Evolutionary conservation across 1,140 invertebrate genomes (phyloP).

Genomic region (Zaprionus vittiger): DNA sequence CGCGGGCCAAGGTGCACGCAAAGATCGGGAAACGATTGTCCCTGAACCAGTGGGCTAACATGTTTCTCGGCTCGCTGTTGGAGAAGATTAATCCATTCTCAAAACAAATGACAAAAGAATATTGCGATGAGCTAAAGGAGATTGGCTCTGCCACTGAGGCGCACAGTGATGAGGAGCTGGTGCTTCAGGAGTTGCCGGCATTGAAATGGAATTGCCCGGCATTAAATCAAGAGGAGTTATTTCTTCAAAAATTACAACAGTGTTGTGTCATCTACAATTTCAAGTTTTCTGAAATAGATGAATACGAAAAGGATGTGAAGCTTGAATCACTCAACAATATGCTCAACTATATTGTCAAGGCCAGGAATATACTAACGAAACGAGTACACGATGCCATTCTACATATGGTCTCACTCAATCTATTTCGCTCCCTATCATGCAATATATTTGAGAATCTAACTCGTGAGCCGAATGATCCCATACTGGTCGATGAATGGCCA

Average conservation of each 20-base stretch:
- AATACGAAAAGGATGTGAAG: neutral
- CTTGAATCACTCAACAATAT: neutral
- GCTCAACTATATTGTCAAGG: neutral
- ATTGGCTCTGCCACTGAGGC: neutral
- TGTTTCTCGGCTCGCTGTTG: constrained; percentile 3
- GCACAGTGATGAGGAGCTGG: neutral
- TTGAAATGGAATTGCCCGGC: neutral
- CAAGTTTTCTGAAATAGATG: neutral
- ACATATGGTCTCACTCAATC: constrained; percentile 96
- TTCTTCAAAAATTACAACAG: neutral
- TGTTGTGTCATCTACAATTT: neutral
- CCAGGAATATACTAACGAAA: constrained; percentile 89
- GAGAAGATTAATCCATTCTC: neutral
- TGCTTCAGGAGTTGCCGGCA: neutral
- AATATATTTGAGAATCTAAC: constrained; percentile 99
- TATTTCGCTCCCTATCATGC: constrained; percentile 98
- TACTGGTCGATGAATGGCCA: constrained; percentile 97
- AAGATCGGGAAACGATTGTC: neutral
- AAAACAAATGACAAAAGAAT: neutral
- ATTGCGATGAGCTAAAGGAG: neutral
- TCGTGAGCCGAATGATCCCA: constrained; percentile 99
- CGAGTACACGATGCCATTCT: constrained; percentile 98
- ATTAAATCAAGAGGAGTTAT: neutral
- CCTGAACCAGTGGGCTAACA: neutral
- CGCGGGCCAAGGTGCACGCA: neutral